Base-by-base conservation (phyloP, 2,113 vertebrate genomes). In the Pteropus alecto region DNA sequence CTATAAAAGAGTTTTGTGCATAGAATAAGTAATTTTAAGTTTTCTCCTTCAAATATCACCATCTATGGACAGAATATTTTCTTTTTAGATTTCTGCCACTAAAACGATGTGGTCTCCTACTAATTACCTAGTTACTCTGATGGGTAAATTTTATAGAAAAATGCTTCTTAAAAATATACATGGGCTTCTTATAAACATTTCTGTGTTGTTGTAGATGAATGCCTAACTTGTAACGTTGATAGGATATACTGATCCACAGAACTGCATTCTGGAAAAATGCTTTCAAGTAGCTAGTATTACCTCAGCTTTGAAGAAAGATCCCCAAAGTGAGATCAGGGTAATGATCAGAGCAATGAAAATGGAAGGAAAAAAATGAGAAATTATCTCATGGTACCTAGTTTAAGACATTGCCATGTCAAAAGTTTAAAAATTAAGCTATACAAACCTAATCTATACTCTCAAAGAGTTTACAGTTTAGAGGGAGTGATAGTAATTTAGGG, bases 121-220 rank as follows among this genome's bases (percentile, higher is more conserved):
- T 93, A 82, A 14, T 86, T 90, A 91, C 81, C 70, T 94, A 95
- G 78, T 97, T 83, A 96, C 0, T 95, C 74, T 76, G 87, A 97
- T 16, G 98, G 77, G 85, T 78, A 81, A 38, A 98, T 71, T 63
- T 95, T 93, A 97, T 41, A 60, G 91, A 98, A 90, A 93, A 96
- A 96, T 86, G 61, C 81, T 97, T 81, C 63, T 65, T 58, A 73
- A 92, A 81, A 93, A 88, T 41, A 83, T 95, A 96, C 70, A 46
- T 97, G 97, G 96, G 71, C 90, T 98, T 98, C 97, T 97, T 41
- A 60, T 18, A 98, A 98, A 98, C 93, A 91, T 93, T 58, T 95
- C 87, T 97, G 96, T 94, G 95, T 71, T 97, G 74, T 95, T 97
- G 87, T 96, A 92, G 95, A 94, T 51, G 68, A 33, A 93, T 93